Evolutionary conservation across 2,888 invertebrate genomes (phyloP), one percentile per base, ranked within the genome.

Genomic region (Ischnura elegans): DNA sequence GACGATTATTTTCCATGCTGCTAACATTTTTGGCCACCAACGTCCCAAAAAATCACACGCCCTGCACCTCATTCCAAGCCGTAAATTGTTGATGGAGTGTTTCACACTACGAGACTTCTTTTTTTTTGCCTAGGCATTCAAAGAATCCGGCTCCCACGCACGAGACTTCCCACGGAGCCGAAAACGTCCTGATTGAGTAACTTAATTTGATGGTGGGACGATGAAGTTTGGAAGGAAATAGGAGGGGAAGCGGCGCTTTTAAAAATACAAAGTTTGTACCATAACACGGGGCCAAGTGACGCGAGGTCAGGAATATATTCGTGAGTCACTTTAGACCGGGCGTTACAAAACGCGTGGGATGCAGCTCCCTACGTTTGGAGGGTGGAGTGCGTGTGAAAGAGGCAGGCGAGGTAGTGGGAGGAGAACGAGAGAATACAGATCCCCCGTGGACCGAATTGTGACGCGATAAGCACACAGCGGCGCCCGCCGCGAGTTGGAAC

Each of bases 281-380:
- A 90, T 90, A 90, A 90, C 90, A 90, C 90, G 90, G 29, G 76
- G 90, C 90, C 90, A 90, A 90, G 90, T 61, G 90, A 90, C 90
- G 90, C 90, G 90, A 90, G 90, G 90, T 90, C 90, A 90, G 61
- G 90, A 90, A 90, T 90, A 90, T 61, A 51, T 90, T 43, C 51
- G 90, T 90, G 90, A 90, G 42, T 90, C 90, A 76, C 5, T 76
- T 76, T 76, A 90, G 90, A 45, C n/a, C 29, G 42, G 25, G 43
- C n/a, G 90, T 55, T 61, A 51, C 51, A 66, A 61, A 90, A 90
- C 42, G 90, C 90, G 90, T 90, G 90, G 90, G 90, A 43, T 25
- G 43, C 25, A n/a, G 25, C 61, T 90, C 43, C 90, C 76, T 76
- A 8, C 8, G 10, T 61, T 51, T 8, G 36, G 76, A 16, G 19